Evolutionary conservation across 2,113 vertebrate species (phyloP).

Genomic region (Balaeniceps rex): DNA sequence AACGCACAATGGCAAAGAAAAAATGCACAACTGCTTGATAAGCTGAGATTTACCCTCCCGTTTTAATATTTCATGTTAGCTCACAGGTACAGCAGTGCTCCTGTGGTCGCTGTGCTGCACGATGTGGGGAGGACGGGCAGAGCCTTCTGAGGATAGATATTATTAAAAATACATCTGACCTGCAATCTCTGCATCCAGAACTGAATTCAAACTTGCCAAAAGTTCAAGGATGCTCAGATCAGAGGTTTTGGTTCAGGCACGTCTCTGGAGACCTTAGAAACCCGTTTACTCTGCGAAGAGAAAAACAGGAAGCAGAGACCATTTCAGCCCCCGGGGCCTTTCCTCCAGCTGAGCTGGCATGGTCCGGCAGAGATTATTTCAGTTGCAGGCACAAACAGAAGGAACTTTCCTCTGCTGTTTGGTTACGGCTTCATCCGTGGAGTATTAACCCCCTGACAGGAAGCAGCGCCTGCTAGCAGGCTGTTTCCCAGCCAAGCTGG

Average conservation of each 20-base stretch:
- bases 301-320: slow-evolving; percentile 50
- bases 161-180: neutral
- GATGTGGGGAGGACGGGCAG: fast-evolving
- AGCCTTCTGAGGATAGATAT: neutral
- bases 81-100: neutral
- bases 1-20: neutral
- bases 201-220: neutral
- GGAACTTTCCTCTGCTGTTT: neutral
- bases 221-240: slow-evolving; percentile 32
- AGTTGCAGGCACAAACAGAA: neutral
- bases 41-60: neutral
- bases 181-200: neutral
- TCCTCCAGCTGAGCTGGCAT: slow-evolving; percentile 32
- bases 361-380: neutral
- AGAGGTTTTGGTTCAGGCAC: neutral
- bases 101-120: neutral
- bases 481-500: neutral
- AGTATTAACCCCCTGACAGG: neutral
- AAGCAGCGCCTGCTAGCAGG: neutral
- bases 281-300: neutral
- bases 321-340: neutral
- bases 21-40: neutral
- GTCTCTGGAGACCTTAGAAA: neutral
- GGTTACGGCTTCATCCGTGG: fast-evolving
- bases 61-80: neutral